Percentiles rank a stretch among this genome's conserved stretches.
These are phyloP conservation scores for Hyalella azteca DNA, from an alignment of 2,888 invertebrate genomes.

Conservation along the genomic window DNA sequence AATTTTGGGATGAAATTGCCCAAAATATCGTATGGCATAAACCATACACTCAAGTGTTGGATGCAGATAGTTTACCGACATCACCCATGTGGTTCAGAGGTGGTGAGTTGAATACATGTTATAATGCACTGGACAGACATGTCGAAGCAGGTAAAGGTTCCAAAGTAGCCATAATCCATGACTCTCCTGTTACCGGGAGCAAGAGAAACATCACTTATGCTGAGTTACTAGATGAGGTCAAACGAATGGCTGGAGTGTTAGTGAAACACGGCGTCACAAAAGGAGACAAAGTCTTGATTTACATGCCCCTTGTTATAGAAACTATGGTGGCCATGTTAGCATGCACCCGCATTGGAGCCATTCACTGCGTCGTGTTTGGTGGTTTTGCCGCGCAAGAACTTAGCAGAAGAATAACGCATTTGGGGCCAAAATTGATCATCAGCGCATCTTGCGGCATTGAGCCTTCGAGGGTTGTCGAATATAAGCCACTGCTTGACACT, in stretches of 20 bases:
- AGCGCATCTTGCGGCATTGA: conserved; percentile 91
- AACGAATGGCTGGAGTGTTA: conserved; percentile 76
- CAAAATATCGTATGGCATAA: conserved; percentile 79
- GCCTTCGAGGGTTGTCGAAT: conserved; percentile 68
- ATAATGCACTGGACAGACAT: conserved; percentile 91
- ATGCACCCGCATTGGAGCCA: conserved; percentile 82
- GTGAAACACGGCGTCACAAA: conserved; percentile 76
- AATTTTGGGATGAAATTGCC: conserved; percentile 86
- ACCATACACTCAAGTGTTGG: conserved; percentile 83
- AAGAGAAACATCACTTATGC: conserved; percentile 79
- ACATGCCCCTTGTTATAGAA: conserved; percentile 94
- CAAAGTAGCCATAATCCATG: conserved; percentile 83
- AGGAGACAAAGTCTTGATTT: conserved; percentile 87
- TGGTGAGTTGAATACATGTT: conserved; percentile 89
- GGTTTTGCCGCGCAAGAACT: conserved; percentile 91
- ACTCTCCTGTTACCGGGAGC: conserved; percentile 84
- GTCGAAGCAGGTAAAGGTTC: conserved; percentile 79
- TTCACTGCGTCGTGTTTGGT: conserved; percentile 95
- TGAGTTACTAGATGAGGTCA: conserved; percentile 79
- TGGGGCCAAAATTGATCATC: conserved; percentile 83
- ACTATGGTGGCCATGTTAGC: conserved; percentile 89
- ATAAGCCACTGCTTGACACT: conserved; percentile 81
- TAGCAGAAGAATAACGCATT: conserved; percentile 81
- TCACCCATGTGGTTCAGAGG: conserved; percentile 71
- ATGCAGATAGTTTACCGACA: conserved; percentile 71